Evolutionary conservation across 2,888 invertebrate species (phyloP).

Genomic region (Apodemia mormo): DNA sequence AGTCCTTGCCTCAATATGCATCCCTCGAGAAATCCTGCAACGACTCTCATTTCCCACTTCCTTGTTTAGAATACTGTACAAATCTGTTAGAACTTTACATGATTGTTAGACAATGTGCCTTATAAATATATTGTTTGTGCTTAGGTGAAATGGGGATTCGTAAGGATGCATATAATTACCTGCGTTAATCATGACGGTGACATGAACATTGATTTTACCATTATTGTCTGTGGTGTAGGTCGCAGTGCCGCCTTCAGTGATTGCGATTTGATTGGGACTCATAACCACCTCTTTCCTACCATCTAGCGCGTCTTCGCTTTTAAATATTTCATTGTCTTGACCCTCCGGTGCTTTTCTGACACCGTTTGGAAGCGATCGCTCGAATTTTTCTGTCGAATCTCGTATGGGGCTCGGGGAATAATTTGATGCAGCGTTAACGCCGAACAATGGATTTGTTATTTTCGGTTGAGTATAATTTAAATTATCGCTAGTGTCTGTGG

Average conservation of each 20-base stretch:
- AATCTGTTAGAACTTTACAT: conserved; percentile 69
- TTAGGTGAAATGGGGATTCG: conserved; percentile 47
- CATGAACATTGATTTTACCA: conserved; percentile 94
- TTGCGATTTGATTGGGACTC: conserved; percentile 72
- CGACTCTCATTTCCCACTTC: conserved; percentile 56
- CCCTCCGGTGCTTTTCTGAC: conserved; percentile 89
- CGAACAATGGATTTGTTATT: conserved; percentile 71
- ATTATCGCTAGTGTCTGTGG: conserved; percentile 53
- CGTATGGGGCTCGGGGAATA: conserved; percentile 63
- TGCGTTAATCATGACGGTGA: conserved; percentile 92
- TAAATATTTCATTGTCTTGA: conserved; percentile 88
- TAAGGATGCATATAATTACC: conserved; percentile 83
- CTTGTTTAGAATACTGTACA: conserved; percentile 56
- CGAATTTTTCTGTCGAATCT: conserved; percentile 54
- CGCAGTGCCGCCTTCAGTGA: conserved; percentile 74
- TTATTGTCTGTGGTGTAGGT: conserved; percentile 88
- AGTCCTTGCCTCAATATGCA: conserved; percentile 80
- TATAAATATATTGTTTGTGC: conserved; percentile 36
- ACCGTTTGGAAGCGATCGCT: conserved; percentile 69
- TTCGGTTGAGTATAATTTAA: conserved; percentile 56
- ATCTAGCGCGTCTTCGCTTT: conserved; percentile 83
- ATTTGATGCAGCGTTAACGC: conserved; percentile 74
- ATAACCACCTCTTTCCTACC: conserved; percentile 79
- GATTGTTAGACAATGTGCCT: conserved; percentile 37
- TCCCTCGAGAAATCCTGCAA: conserved; percentile 62